Evolutionary conservation across 2,888 invertebrate genomes (phyloP).

Genomic region (Amiota communis): DNA sequence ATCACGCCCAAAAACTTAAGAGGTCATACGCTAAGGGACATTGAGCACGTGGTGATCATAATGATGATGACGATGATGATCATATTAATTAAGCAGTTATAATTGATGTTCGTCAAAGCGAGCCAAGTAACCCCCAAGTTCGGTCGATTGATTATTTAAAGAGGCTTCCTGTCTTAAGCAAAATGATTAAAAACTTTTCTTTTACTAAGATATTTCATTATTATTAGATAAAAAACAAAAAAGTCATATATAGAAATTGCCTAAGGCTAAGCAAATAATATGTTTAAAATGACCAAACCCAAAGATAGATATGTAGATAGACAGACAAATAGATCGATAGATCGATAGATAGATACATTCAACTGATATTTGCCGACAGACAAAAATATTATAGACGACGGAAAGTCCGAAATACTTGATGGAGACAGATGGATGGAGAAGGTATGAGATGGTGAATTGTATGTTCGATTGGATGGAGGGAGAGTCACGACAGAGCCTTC

Average conservation of each 20-base stretch:
- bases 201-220: constrained; percentile 11
- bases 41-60: constrained; percentile 10
- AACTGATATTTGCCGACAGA: constrained; percentile 13
- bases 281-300: too few relatives aligned
- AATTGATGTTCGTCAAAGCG: constrained; percentile 17
- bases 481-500: not conserved
- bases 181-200: constrained; percentile 44
- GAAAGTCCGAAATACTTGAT: too few relatives aligned
- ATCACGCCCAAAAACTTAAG: too few relatives aligned
- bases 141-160: constrained; percentile 58
- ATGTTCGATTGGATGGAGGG: too few relatives aligned
- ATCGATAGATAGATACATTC: not conserved
- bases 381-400: not conserved
- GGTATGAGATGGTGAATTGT: too few relatives aligned
- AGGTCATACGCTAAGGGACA: not conserved
- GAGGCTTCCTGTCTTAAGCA: constrained; percentile 67
- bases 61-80: not conserved
- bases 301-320: too few relatives aligned
- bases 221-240: not conserved
- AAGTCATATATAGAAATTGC: not conserved
- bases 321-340: not conserved
- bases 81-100: constrained; percentile 30
- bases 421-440: too few relatives aligned
- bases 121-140: constrained; percentile 18
- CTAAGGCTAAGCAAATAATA: not conserved